Conservation (phyloP, 2,888 invertebrate genomes). For the Drosophila pseudotakahashii region DNA sequence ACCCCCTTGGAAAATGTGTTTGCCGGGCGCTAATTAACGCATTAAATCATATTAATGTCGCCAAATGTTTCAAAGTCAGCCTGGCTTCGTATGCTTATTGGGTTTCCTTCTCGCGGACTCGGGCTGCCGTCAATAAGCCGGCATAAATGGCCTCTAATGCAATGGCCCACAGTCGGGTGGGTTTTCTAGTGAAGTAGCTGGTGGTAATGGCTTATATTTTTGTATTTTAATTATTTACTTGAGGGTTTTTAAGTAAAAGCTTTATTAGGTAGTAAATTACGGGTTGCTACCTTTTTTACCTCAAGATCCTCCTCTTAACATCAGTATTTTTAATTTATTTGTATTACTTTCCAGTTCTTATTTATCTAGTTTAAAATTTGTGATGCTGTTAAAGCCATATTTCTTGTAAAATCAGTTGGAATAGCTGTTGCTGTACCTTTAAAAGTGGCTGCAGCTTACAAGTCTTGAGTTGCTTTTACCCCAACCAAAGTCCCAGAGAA, state of each 20-base stretch:
- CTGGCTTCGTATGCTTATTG: slow-evolving; percentile 67
- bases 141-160: slow-evolving; percentile 74
- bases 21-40: slow-evolving; percentile 81
- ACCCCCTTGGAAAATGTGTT: slow-evolving; percentile 49
- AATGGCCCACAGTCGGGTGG: slow-evolving; percentile 1
- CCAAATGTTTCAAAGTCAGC: slow-evolving; percentile 81
- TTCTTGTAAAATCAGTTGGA: neutral
- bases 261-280: neutral
- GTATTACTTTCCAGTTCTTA: too few species aligned
- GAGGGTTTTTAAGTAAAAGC: neutral
- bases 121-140: slow-evolving; percentile 67
- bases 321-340: too few species aligned
- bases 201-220: slow-evolving; percentile 11
- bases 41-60: slow-evolving; percentile 83
- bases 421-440: slow-evolving; percentile 1
- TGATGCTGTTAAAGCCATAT: neutral
- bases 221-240: neutral
- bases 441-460: neutral
- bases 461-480: slow-evolving; percentile 1
- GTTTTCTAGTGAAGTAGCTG: neutral
- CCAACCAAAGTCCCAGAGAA: neutral
- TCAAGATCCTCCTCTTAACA: too few species aligned
- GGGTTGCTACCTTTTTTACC: too few species aligned
- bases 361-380: neutral
- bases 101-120: slow-evolving; percentile 7